phyloP scores from a whole-genome alignment of 2,797 vertebrate genomes.

The Sus cebifrons region DNA sequence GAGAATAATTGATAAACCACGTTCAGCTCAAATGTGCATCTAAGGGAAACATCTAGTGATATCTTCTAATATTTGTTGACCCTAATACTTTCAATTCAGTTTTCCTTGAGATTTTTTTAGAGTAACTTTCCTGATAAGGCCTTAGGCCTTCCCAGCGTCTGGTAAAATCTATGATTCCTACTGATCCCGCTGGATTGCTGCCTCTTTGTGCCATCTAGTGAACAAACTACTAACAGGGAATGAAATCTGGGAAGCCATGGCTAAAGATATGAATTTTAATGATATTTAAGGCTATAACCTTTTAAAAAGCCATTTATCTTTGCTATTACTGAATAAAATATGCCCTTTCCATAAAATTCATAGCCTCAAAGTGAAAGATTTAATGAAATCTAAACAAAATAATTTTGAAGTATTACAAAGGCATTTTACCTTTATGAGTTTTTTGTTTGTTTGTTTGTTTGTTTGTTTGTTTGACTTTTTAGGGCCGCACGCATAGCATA shows the following conservation, averaged over 20 bases:
- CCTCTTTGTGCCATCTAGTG: conserved; percentile 72
- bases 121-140: background rate
- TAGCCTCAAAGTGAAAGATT: background rate
- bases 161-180: background rate
- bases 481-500: no score
- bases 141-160: background rate
- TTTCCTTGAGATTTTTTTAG: background rate
- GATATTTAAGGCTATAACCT: background rate
- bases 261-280: background rate
- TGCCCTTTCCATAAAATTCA: background rate
- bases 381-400: conserved; percentile 34
- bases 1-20: background rate
- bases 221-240: background rate
- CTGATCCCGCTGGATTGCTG: background rate
- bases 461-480: no score
- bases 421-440: conserved; percentile 8
- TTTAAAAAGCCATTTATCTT: background rate
- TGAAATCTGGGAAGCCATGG: background rate
- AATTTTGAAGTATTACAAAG: conserved; percentile 32
- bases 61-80: background rate
- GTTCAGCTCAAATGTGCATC: background rate
- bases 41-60: background rate
- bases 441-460: no score
- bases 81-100: background rate
- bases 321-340: conserved; percentile 56